A percentile compares a stretch with the other conserved stretches of the same genome.
phyloP scores from a whole-genome alignment of 2,888 invertebrate genomes.

The Terebella lapidaria region DNA sequence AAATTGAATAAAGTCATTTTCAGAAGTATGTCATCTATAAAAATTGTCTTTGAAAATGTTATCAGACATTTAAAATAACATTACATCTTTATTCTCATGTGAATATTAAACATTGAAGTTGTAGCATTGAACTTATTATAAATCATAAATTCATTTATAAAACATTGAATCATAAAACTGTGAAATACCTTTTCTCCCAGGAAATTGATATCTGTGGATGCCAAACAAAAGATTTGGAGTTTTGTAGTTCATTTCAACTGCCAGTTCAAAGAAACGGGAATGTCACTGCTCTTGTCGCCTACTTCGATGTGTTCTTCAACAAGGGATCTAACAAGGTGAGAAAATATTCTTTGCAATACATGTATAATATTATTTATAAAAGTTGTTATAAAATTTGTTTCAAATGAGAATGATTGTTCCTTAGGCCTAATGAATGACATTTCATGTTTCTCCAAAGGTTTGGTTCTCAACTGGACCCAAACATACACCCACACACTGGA shows the following conservation, averaged over 20 bases:
- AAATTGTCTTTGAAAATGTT: background rate
- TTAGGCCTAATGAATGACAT: background rate
- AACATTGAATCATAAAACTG: no score
- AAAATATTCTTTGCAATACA: background rate
- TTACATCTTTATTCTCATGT: no score
- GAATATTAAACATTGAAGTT: no score
- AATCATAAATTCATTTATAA: no score
- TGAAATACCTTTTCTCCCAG: no score
- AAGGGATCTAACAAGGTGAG: slow-evolving; percentile 14
- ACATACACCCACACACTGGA: slow-evolving; percentile 66
- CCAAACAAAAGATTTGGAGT: slow-evolving; percentile 60
- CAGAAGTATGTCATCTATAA: background rate
- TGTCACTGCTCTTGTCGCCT: slow-evolving; percentile 79
- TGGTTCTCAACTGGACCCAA: slow-evolving; percentile 60
- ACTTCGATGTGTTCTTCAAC: slow-evolving; percentile 68
- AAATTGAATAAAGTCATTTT: background rate
- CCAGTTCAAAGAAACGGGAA: slow-evolving; percentile 63
- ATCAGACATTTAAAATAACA: no score
- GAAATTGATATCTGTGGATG: slow-evolving; percentile 73
- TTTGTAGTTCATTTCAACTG: slow-evolving; percentile 64
- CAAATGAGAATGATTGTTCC: background rate
- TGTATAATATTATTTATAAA: background rate
- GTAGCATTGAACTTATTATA: no score
- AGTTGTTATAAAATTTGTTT: background rate
- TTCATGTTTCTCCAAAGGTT: slow-evolving; percentile 13